Evolutionary conservation across 2,888 invertebrate genomes (phyloP).

Genomic region (Incurvaria masculella): DNA sequence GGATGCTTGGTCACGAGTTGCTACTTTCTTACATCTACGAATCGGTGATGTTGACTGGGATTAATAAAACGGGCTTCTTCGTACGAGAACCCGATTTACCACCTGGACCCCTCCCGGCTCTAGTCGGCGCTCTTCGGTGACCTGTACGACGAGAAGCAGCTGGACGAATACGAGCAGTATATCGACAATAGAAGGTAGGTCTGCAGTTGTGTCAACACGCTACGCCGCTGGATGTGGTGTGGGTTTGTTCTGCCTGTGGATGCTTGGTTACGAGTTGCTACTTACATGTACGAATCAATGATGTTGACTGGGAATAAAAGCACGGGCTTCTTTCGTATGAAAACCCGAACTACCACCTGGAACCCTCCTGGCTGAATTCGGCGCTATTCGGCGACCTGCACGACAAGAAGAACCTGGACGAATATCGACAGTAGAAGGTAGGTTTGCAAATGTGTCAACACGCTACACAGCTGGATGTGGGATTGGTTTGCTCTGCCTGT

Average conservation of each 20-base stretch:
- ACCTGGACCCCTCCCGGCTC: slow-evolving; percentile 71
- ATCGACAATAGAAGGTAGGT: slow-evolving; percentile 52
- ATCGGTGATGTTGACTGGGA: too few species aligned
- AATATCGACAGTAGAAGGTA: slow-evolving; percentile 52
- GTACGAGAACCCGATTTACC: slow-evolving; percentile 91
- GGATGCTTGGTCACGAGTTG: too few species aligned
- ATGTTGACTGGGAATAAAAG: too few species aligned
- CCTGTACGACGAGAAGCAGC: slow-evolving; percentile 65
- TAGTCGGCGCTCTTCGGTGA: slow-evolving; percentile 77
- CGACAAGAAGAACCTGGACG: slow-evolving; percentile 61
- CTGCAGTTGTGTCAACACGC: neutral
- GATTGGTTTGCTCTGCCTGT: too few species aligned
- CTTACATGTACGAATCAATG: too few species aligned
- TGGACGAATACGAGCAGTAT: slow-evolving; percentile 51
- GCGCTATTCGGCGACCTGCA: slow-evolving; percentile 74
- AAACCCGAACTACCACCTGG: slow-evolving; percentile 87
- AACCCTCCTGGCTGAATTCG: slow-evolving; percentile 73
- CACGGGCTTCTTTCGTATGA: slow-evolving; percentile 88
- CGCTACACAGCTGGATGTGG: neutral
- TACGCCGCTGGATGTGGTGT: neutral
- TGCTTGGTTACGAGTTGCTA: too few species aligned
- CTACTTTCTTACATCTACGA: too few species aligned
- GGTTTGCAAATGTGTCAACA: slow-evolving; percentile 18
- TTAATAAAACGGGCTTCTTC: slow-evolving; percentile 90
- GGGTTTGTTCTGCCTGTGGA: too few species aligned